phyloP scores from a whole-genome alignment of 1,140 invertebrate species.

The Lethrus apterus region DNA sequence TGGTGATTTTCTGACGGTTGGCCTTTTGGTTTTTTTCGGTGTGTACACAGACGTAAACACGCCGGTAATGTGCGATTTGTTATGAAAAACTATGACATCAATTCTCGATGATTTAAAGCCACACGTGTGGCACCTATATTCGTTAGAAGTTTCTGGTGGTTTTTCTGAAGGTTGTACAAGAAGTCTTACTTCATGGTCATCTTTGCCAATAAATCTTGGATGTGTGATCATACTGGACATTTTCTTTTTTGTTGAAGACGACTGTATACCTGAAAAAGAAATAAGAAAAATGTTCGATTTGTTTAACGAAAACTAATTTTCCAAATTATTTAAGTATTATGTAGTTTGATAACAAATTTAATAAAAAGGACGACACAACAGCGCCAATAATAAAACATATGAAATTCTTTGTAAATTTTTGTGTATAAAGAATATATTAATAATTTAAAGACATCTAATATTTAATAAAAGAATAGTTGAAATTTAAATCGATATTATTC shows the following conservation, averaged over 20 bases:
- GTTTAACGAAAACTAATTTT: no score
- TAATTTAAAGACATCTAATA: no score
- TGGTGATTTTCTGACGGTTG: slow-evolving; percentile 2
- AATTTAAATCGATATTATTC: no score
- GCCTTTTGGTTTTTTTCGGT: slow-evolving; percentile 22
- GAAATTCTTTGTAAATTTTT: no score
- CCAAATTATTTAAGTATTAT: no score
- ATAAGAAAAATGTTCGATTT: background rate
- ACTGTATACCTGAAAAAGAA: background rate
- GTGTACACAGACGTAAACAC: slow-evolving; percentile 10
- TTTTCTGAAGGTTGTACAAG: slow-evolving; percentile 45
- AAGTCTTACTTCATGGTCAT: slow-evolving; percentile 56
- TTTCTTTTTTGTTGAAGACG: slow-evolving; percentile 1
- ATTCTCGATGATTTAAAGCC: slow-evolving; percentile 55
- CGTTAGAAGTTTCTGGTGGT: slow-evolving; percentile 22
- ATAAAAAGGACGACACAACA: no score
- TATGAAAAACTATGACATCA: slow-evolving; percentile 63
- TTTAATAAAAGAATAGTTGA: no score
- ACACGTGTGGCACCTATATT: slow-evolving; percentile 58
- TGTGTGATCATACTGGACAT: slow-evolving; percentile 41
- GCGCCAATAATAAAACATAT: no score
- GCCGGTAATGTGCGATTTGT: slow-evolving; percentile 48
- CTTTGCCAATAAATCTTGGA: slow-evolving; percentile 47
- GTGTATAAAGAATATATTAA: no score
- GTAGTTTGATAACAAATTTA: no score